Conservation (phyloP, 2,888 invertebrate genomes). For the Ophioninae sp. region DNA sequence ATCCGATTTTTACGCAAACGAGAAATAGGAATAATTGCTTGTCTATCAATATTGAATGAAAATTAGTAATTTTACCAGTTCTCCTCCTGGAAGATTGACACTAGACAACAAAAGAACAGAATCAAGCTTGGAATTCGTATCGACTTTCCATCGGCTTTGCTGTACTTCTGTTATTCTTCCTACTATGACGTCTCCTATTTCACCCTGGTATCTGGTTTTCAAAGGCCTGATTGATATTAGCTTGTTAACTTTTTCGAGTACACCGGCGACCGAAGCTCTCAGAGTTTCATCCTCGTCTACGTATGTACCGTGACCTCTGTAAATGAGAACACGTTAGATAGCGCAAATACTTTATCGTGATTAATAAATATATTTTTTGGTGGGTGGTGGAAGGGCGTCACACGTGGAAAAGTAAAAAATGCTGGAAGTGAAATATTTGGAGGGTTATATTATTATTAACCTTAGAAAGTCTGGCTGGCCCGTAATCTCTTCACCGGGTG, state of each 20-base stretch:
- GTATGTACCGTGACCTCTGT: slow-evolving; percentile 98
- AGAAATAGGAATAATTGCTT: not conserved
- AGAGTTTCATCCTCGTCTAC: slow-evolving; percentile 90
- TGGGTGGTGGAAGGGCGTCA: not conserved
- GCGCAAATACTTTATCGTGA: not conserved
- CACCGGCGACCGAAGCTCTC: slow-evolving; percentile 96
- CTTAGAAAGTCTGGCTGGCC: slow-evolving; percentile 92
- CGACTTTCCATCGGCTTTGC: slow-evolving; percentile 96
- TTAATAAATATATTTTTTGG: not conserved
- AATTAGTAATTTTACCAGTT: slow-evolving; percentile 85
- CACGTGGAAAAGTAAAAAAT: not conserved
- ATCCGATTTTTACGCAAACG: slow-evolving; percentile 10
- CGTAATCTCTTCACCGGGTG: slow-evolving; percentile 94
- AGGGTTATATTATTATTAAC: slow-evolving; percentile 79
- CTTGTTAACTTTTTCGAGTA: slow-evolving; percentile 96
- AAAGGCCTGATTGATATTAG: slow-evolving; percentile 95
- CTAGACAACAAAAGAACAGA: slow-evolving; percentile 94
- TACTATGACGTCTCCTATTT: slow-evolving; percentile 98
- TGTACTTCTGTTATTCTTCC: slow-evolving; percentile 97
- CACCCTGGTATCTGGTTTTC: slow-evolving; percentile 94
- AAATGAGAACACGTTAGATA: slow-evolving; percentile 28
- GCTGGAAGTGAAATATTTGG: not conserved
- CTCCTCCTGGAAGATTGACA: slow-evolving; percentile 98
- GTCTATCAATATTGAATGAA: not conserved
- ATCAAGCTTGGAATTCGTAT: slow-evolving; percentile 94